These are phyloP conservation scores for Phaethornis superciliosus DNA, from an alignment of 2,113 vertebrate species.

Conservation along the genomic window DNA sequence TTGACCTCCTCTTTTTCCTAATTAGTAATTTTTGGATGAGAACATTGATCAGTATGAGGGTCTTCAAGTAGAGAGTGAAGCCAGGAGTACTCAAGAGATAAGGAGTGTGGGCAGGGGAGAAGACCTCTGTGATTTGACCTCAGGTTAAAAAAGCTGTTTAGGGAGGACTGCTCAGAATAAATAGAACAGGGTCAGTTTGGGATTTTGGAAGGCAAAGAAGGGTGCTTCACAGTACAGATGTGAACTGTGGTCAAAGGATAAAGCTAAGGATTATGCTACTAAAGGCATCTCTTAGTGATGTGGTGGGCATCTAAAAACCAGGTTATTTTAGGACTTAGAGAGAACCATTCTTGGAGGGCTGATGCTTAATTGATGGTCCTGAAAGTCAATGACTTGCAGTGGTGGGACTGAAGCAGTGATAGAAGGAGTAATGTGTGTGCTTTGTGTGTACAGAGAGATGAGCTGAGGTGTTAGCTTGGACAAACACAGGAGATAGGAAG, in stretches of 20 bases:
- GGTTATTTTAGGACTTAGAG: background rate
- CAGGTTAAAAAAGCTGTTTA: background rate
- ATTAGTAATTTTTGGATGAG: background rate
- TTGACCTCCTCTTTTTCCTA: background rate
- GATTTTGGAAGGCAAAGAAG: background rate
- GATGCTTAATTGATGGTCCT: background rate
- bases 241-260: background rate
- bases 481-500: background rate
- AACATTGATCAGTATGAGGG: background rate
- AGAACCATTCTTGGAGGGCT: background rate
- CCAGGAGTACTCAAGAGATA: background rate
- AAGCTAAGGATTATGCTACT: background rate
- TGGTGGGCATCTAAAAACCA: background rate
- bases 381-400: background rate
- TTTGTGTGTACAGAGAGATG: background rate
- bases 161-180: background rate
- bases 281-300: background rate
- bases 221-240: background rate
- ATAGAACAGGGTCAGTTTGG: background rate
- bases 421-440: background rate
- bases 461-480: background rate
- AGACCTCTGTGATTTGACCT: background rate
- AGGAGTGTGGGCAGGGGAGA: no score
- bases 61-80: background rate
- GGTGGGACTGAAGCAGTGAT: background rate